These are phyloP conservation scores for Netelia melanura DNA, from an alignment of 2,888 invertebrate genomes.

Conservation along the genomic window DNA sequence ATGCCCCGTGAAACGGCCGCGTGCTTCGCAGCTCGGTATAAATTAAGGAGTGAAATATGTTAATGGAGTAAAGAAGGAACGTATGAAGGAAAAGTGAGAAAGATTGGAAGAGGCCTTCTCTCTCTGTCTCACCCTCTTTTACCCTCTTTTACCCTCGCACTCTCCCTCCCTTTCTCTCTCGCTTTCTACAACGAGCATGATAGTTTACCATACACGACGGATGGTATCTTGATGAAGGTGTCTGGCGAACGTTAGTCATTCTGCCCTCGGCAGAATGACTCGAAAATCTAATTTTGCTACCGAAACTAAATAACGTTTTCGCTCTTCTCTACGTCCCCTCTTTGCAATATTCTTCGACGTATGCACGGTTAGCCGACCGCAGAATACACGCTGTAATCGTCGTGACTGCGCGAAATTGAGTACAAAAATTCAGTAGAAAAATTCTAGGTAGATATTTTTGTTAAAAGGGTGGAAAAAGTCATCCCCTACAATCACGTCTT, in stretches of 20 bases:
- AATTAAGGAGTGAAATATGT: slow-evolving; percentile 82
- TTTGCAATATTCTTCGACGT: slow-evolving; percentile 4
- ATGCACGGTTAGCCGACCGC: too few species aligned
- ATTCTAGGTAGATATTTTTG: too few species aligned
- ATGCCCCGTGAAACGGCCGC: slow-evolving; percentile 79
- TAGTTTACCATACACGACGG: slow-evolving; percentile 65
- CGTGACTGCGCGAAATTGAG: too few species aligned
- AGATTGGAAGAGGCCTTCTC: slow-evolving; percentile 42
- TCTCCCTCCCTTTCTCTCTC: background rate
- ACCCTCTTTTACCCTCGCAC: too few species aligned
- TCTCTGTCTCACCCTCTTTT: background rate
- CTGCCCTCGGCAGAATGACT: slow-evolving; percentile 62
- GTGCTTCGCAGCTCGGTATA: slow-evolving; percentile 71
- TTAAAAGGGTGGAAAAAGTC: too few species aligned
- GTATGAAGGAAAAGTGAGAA: slow-evolving; percentile 49
- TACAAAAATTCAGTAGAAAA: too few species aligned
- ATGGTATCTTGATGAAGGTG: slow-evolving; percentile 81
- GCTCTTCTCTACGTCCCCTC: slow-evolving; percentile 67
- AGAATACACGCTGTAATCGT: too few species aligned
- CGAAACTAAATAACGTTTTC: slow-evolving; percentile 73
- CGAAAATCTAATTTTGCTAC: slow-evolving; percentile 79
- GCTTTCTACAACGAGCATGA: slow-evolving; percentile 20
- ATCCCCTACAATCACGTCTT: too few species aligned
- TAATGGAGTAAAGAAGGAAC: slow-evolving; percentile 76
- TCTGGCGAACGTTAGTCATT: slow-evolving; percentile 77